Percentiles rank a stretch among this genome's conserved stretches.
phyloP scores from a whole-genome alignment of 2,797 vertebrate genomes.

The Acanthurus lineatus region DNA sequence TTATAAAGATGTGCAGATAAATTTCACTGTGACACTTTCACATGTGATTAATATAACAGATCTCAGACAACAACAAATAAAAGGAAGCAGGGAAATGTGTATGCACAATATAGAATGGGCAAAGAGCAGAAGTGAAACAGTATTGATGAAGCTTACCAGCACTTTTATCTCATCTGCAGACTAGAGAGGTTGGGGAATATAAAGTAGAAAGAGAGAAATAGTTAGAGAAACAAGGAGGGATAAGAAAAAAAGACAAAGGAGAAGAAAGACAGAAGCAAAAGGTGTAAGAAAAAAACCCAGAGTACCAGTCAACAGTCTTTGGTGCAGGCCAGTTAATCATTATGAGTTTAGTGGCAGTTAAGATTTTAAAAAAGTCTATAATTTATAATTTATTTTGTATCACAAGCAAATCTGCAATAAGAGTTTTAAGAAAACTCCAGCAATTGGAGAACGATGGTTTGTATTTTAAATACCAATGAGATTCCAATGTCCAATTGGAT shows the following conservation, averaged over 20 bases:
- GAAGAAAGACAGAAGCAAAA: slow-evolving; percentile 13
- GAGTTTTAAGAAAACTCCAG: not conserved
- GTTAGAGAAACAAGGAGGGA: slow-evolving; percentile 8
- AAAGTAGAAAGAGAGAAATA: slow-evolving; percentile 20
- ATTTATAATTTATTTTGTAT: not conserved
- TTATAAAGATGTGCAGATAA: too few relatives aligned
- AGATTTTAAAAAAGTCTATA: not conserved
- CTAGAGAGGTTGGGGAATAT: slow-evolving; percentile 54
- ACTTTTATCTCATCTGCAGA: slow-evolving; percentile 74
- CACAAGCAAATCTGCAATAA: not conserved
- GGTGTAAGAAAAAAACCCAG: slow-evolving; percentile 3
- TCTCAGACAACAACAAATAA: too few relatives aligned
- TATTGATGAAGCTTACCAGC: slow-evolving; percentile 74
- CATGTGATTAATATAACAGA: too few relatives aligned
- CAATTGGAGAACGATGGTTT: not conserved
- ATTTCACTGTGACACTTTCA: too few relatives aligned
- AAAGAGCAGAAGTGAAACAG: slow-evolving; percentile 26
- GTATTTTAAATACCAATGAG: not conserved
- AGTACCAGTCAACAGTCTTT: not conserved
- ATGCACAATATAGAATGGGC: too few relatives aligned
- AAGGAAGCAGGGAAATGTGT: too few relatives aligned
- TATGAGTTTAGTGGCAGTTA: not conserved
- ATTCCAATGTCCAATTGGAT: not conserved
- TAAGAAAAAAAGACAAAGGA: not conserved
- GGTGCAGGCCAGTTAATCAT: not conserved